Evolutionary conservation across 2,888 invertebrate genomes (phyloP).

Genomic region (Athalia rosae): DNA sequence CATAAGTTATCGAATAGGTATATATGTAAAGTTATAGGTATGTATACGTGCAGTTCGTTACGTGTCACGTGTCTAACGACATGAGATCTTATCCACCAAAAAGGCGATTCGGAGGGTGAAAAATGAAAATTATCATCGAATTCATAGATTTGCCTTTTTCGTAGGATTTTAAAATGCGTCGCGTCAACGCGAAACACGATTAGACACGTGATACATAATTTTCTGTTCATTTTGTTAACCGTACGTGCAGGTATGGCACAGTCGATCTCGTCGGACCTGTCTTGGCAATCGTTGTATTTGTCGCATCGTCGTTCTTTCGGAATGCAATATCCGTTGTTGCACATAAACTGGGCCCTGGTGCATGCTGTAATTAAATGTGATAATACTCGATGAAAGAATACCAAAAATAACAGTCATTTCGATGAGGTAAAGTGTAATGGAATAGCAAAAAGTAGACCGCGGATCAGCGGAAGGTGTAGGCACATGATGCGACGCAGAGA

Average conservation of each 20-base stretch:
- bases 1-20: no score
- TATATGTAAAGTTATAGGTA: no score
- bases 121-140: no score
- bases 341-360: slow-evolving; percentile 82
- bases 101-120: no score
- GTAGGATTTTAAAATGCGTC: no score
- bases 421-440: not conserved
- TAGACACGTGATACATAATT: no score
- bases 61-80: no score
- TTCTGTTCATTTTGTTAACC: slow-evolving; percentile 8
- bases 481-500: not conserved
- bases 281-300: slow-evolving; percentile 82
- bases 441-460: not conserved
- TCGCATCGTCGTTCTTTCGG: slow-evolving; percentile 79
- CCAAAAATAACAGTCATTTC: not conserved
- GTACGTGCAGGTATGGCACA: slow-evolving; percentile 73
- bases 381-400: slow-evolving; percentile 13
- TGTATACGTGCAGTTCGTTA: no score
- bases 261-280: slow-evolving; percentile 84
- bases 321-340: slow-evolving; percentile 83
- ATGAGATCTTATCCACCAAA: no score
- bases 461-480: slow-evolving; percentile 12
- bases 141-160: no score
- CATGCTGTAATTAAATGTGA: slow-evolving; percentile 77
- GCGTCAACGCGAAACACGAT: no score